Evolutionary conservation across 2,113 vertebrate genomes (phyloP), one percentile per base, ranked within the genome.

Genomic region (Camelus bactrianus): DNA sequence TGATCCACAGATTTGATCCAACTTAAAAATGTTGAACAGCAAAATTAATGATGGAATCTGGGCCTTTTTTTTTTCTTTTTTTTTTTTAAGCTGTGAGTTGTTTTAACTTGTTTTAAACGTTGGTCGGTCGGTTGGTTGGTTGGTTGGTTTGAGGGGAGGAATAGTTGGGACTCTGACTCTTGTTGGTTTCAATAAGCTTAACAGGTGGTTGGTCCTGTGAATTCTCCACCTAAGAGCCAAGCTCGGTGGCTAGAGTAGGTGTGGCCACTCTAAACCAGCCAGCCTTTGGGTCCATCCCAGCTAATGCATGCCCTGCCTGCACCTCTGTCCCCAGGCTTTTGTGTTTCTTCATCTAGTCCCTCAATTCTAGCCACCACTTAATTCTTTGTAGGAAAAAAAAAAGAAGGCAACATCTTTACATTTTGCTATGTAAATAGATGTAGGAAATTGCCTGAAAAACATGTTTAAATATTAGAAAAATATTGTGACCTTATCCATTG

Each of bases 21-120:
- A 54, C 46, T 50, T 92, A 28, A 75, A 52, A 95, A n/a, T 62
- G 48, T 56, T 58, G 56, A 50, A n/a, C 19, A 87, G 82, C 72
- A 96, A 85, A 85, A 54, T 60, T 28, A 96, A 15, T 70, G 22
- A 50, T 83, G 67, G 73, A 56, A 52, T 38, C 10, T 79, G 42
- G 65, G 24, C 30, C 46, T 32, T 84, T 67, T 50, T 89, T 81
- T 95, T 30, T 15, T 88, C 35, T 35, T 84, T 30, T 15, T 88
- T 15, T 88, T 84, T 35, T 87, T 86, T 72, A 30, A 93, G 76
- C 70, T 72, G 4, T 80, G 30, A 19, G 46, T 54, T 76, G 67
- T 48, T 91, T 75, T 56, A 62, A 54, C 69, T 87, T 85, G 48
- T 62, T 84, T 93, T 82, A 52, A 95, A 92, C 87, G 2, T 60